Conservation (phyloP, 2,797 vertebrate genomes). For the Chaetophractus vellerosus region DNA sequence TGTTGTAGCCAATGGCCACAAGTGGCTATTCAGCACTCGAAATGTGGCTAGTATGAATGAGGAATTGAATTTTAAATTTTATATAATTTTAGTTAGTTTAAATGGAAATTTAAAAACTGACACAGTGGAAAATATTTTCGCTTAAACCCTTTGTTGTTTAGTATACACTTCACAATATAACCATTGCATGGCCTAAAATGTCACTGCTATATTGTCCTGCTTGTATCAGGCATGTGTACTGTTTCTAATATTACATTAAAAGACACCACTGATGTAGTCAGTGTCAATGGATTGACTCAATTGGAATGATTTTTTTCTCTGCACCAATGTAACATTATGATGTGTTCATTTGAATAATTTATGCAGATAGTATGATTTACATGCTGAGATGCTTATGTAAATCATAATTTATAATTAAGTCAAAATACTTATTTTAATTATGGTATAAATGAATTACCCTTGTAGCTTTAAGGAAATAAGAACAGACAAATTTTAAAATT, state of each 20-base stretch:
- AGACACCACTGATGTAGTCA: neutral
- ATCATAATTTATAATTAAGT: neutral
- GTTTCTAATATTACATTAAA: neutral
- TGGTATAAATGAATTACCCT: neutral
- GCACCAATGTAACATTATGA: neutral
- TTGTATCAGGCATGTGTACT: neutral
- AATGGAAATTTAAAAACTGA: neutral
- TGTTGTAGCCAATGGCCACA: neutral
- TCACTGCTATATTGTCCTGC: neutral
- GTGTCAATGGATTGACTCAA: neutral
- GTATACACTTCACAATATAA: neutral
- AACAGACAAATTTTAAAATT: neutral
- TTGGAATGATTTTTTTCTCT: neutral
- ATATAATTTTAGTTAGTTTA: neutral
- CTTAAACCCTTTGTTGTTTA: neutral
- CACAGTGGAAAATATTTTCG: neutral
- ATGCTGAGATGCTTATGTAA: neutral
- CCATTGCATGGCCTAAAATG: neutral
- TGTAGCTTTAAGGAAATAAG: neutral
- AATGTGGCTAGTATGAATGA: neutral
- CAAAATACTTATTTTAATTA: neutral
- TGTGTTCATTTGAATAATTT: neutral
- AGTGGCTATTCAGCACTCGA: too few species aligned
- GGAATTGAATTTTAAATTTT: neutral
- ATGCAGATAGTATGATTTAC: neutral